phyloP scores from a whole-genome alignment of 1,140 invertebrate genomes.

The Aphaenogaster floridana region DNA sequence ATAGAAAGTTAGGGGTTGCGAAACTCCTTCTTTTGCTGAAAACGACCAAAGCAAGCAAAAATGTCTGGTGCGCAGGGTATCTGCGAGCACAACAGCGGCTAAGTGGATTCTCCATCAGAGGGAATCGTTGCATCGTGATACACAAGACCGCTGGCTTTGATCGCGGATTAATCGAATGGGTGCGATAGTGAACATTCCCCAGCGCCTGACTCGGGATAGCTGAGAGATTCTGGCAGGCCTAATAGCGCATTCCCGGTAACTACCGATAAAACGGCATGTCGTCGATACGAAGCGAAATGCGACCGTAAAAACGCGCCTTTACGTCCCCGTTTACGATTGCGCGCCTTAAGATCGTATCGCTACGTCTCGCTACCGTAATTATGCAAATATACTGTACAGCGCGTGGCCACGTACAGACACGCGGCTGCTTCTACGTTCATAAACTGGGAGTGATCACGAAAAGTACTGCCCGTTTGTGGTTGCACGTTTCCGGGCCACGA shows the following conservation, averaged over 20 bases:
- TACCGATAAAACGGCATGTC: slow-evolving; percentile 32
- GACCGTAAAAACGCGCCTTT: slow-evolving; percentile 38
- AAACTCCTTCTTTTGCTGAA: background rate
- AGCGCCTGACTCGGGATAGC: background rate
- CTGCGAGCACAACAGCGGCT: background rate
- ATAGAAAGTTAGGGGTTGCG: background rate
- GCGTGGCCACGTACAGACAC: background rate
- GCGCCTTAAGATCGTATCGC: background rate
- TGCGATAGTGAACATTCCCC: background rate
- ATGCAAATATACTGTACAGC: slow-evolving; percentile 26
- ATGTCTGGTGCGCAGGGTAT: background rate
- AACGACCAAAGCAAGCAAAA: background rate
- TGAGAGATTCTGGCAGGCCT: slow-evolving; percentile 9
- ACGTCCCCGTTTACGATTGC: slow-evolving; percentile 36
- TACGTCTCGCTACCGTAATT: slow-evolving; percentile 30
- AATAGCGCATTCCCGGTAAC: slow-evolving; percentile 42
- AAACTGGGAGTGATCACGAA: background rate
- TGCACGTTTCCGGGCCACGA: background rate
- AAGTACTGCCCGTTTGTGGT: background rate
- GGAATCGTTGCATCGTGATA: slow-evolving; percentile 9
- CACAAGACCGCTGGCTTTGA: background rate
- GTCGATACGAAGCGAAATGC: slow-evolving; percentile 41
- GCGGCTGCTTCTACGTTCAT: background rate
- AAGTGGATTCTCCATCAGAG: slow-evolving; percentile 26
- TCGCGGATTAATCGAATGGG: slow-evolving; percentile 48